These are phyloP conservation scores for Glyptemys insculpta DNA, from an alignment of 2,797 vertebrate genomes.

Conservation along the genomic window DNA sequence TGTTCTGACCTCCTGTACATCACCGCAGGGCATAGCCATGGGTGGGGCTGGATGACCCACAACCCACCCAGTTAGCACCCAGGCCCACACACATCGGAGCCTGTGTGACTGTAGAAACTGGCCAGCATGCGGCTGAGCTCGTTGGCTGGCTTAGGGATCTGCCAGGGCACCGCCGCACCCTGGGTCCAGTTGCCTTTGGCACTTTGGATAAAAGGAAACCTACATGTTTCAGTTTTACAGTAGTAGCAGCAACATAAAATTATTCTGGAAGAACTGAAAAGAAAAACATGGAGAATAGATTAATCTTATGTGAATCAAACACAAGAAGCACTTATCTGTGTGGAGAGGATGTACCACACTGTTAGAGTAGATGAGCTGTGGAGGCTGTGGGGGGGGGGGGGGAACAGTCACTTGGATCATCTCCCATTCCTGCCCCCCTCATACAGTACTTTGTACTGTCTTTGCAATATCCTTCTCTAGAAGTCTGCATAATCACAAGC, in stretches of 20 bases:
- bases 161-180: not conserved
- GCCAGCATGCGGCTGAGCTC: not conserved
- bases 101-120: not conserved
- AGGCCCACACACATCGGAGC: not conserved
- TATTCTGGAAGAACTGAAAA: not conserved
- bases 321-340: not conserved
- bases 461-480: not conserved
- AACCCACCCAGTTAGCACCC: not conserved
- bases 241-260: not conserved
- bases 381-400: not conserved
- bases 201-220: not conserved
- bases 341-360: not conserved
- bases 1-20: not conserved
- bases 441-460: accelerated
- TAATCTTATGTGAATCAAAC: not conserved
- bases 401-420: accelerated
- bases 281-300: not conserved
- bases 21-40: not conserved
- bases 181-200: not conserved
- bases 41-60: not conserved
- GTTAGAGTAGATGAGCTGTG: not conserved
- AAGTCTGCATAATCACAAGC: not conserved
- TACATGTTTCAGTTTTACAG: not conserved
- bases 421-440: not conserved
- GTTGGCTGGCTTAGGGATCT: not conserved